These are phyloP conservation scores for Plecturocebus donacophilus DNA, from an alignment of 2,113 vertebrate species.

Conservation along the genomic window DNA sequence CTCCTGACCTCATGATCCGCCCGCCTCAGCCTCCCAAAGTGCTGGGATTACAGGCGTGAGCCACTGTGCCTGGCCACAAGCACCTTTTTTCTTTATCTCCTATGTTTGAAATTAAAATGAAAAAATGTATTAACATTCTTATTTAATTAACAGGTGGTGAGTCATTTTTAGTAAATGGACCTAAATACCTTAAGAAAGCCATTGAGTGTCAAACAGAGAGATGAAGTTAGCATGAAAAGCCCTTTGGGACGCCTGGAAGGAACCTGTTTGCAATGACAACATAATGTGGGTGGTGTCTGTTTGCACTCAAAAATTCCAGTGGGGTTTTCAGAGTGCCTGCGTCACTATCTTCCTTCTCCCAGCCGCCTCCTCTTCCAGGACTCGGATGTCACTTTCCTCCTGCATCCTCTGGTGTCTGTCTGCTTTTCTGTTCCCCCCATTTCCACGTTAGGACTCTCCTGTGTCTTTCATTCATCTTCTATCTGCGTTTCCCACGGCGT, in stretches of 20 bases:
- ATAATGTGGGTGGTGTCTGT: background rate
- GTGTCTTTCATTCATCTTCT: too few species aligned
- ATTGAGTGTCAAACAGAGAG: background rate
- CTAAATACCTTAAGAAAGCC: background rate
- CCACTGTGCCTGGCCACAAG: too few species aligned
- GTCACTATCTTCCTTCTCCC: background rate
- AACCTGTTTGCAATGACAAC: background rate
- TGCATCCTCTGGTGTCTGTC: background rate
- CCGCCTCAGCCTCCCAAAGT: too few species aligned
- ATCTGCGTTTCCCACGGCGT: too few species aligned
- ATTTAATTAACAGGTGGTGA: background rate
- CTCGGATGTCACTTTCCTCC: background rate
- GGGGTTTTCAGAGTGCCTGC: too few species aligned
- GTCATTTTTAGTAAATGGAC: background rate
- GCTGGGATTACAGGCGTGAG: too few species aligned
- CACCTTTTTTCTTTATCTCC: background rate
- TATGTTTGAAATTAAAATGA: background rate
- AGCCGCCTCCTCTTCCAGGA: background rate
- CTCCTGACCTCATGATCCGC: too few species aligned
- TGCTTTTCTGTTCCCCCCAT: background rate
- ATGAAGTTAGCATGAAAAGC: background rate
- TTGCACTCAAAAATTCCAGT: background rate
- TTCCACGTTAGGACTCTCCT: background rate
- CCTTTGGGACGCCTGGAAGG: background rate
- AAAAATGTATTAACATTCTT: background rate